Evolutionary conservation across 2,113 vertebrate genomes (phyloP).

Genomic region (Ptyas mucosa): DNA sequence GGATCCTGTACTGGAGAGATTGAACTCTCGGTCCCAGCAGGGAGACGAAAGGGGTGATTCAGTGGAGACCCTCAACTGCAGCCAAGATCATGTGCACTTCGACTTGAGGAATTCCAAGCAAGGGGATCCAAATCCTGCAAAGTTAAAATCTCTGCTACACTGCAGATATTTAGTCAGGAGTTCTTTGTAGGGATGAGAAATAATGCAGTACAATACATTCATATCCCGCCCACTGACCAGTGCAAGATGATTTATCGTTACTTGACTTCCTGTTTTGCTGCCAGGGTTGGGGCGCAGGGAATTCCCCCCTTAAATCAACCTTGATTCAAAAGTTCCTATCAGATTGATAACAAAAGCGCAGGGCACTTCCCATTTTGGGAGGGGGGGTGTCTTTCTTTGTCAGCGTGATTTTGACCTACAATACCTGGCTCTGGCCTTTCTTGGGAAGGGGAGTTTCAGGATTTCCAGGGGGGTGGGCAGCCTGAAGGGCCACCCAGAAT

Average conservation of each 20-base stretch:
- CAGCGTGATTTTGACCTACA: too few relatives aligned
- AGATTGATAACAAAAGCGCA: background rate
- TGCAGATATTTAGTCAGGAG: background rate
- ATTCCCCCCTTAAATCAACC: conserved; percentile 6
- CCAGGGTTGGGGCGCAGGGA: background rate
- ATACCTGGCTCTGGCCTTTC: too few relatives aligned
- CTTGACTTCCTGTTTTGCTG: conserved; percentile 19
- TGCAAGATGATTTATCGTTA: background rate
- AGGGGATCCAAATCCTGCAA: background rate
- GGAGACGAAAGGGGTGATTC: background rate
- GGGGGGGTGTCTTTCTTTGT: background rate
- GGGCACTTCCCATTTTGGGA: too few relatives aligned
- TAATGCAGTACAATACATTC: background rate
- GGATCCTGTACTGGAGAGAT: background rate
- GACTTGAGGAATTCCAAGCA: background rate
- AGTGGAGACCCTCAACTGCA: background rate
- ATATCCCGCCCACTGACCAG: conserved; percentile 16
- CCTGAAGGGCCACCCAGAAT: background rate
- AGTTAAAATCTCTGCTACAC: background rate
- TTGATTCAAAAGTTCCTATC: background rate
- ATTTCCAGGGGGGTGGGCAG: too few relatives aligned
- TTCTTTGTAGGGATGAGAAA: conserved; percentile 19
- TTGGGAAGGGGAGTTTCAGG: background rate
- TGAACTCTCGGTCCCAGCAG: background rate
- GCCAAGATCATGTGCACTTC: background rate